These are phyloP conservation scores for Lagorchestes hirsutus DNA, from an alignment of 2,797 vertebrate genomes.

Conservation along the genomic window DNA sequence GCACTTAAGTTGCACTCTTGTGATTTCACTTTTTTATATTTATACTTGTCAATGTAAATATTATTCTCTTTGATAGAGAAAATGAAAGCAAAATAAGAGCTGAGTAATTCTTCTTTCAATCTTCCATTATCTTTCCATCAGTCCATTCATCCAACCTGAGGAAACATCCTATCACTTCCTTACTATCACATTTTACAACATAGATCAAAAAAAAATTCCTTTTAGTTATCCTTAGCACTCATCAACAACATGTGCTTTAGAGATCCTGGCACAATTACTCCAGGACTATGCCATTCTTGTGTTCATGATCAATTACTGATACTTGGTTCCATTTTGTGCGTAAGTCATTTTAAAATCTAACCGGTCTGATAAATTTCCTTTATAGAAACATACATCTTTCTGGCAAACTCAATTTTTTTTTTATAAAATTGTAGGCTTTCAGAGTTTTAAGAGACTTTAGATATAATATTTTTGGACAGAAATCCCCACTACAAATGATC, in stretches of 20 bases:
- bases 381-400: neutral
- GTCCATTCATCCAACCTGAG: neutral
- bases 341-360: neutral
- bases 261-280: neutral
- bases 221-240: neutral
- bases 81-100: neutral
- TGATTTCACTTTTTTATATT: neutral
- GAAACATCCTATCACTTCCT: neutral
- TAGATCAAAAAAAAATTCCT: neutral
- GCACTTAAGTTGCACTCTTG: neutral
- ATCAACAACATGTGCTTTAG: neutral
- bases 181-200: neutral
- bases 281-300: neutral
- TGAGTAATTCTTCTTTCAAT: neutral
- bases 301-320: neutral
- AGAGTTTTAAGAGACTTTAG: neutral
- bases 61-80: neutral
- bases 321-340: neutral
- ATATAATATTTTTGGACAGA: neutral
- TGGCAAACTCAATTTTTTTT: neutral
- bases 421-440: neutral
- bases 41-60: neutral
- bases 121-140: neutral
- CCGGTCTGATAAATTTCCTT: neutral
- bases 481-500: neutral